Evolutionary conservation across 2,797 vertebrate genomes (phyloP), one percentile per base, ranked within the genome.

Genomic region (Florisuga fusca): DNA sequence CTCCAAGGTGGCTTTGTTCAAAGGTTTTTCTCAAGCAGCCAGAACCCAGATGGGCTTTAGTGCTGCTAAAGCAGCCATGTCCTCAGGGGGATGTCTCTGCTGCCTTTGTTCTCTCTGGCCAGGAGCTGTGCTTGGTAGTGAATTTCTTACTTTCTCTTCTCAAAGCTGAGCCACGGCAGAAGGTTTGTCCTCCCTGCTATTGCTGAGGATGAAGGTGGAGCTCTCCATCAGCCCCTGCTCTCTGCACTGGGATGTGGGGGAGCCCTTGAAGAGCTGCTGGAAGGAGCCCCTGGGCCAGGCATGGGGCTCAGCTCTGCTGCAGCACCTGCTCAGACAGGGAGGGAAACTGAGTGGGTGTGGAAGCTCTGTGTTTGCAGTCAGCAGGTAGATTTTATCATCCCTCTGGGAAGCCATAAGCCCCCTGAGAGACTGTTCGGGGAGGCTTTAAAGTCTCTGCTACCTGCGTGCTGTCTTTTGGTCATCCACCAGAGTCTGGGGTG

Each of bases 191-290:
- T 54, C 1, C 66, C 36, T 73, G 15, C n/a, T 23, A 10, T 10
- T 3, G 1, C 3, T 12, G 46, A 59, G 38, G 78, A 21, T 20
- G 9, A 64, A 69, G 45, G 51, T 34, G 34, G 57, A 55, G 57
- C 16, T 1, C 0, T 5, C 29, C 10, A 36, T n/a, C 27, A 26
- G 34, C 29, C 20, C 21, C 43, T 14, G 36, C 48, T 73, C 25
- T 36, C 64, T 2, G 0, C 64, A 27, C 15, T 1, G 1, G 41
- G 41, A 50, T 1, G 4, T 43, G 57, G 27, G 34, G 1, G 20
- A 64, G 19, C 16, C 31, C 38, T 54, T 12, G 69, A 15, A 5
- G 58, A 55, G 34, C 22, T 33, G 46, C 57, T 50, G 46, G 17
- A 38, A 31, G 46, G 17, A 38, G 34, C 10, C 12, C 8, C 34